phyloP scores from a whole-genome alignment of 2,888 invertebrate genomes.

The Gisinianus flammeolus region DNA sequence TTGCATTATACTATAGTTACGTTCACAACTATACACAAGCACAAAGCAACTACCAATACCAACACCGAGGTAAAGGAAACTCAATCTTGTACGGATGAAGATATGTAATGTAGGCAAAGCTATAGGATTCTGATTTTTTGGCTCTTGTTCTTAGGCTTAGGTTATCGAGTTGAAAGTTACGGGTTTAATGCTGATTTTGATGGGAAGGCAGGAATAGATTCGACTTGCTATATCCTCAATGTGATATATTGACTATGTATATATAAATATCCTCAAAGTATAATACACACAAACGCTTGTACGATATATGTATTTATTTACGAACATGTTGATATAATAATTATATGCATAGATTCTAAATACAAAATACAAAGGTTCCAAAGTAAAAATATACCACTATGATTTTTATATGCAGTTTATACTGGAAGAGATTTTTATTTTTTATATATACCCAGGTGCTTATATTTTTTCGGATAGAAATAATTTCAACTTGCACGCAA shows the following conservation, averaged over 20 bases:
- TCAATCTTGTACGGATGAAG: background rate
- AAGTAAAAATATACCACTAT: background rate
- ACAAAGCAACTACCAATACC: too few species aligned
- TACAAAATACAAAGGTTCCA: background rate
- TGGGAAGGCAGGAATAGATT: constrained; percentile 4
- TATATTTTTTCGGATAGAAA: constrained; percentile 1
- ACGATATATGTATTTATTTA: too few species aligned
- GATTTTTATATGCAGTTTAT: background rate
- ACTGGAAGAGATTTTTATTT: background rate
- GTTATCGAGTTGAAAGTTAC: background rate
- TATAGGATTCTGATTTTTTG: background rate
- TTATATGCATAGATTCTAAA: too few species aligned
- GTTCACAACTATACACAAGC: too few species aligned
- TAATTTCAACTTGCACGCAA: constrained; percentile 14
- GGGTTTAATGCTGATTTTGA: too few species aligned
- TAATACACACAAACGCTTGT: too few species aligned
- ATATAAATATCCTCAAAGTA: too few species aligned
- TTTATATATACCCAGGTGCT: background rate
- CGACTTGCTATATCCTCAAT: too few species aligned
- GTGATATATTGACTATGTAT: too few species aligned
- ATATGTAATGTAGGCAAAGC: background rate
- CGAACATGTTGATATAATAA: too few species aligned
- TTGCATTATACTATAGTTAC: too few species aligned
- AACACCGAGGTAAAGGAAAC: background rate
- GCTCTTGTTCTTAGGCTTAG: background rate